Evolutionary conservation across 2,113 vertebrate species (phyloP), one percentile per base, ranked within the genome.

Genomic region (Caranx melampygus): DNA sequence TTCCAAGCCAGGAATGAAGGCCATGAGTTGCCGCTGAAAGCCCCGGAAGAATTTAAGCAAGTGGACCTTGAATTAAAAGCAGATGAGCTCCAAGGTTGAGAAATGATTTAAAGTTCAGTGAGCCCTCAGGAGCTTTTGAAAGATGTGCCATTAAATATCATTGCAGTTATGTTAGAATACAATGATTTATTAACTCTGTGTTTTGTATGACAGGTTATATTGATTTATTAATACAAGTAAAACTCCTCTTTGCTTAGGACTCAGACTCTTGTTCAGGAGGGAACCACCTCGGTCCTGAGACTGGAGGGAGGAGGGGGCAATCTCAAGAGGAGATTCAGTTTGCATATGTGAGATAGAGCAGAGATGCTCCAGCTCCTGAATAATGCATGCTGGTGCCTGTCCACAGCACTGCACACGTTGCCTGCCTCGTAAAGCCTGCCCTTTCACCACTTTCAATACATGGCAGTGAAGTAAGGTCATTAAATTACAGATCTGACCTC

Each of bases 401-500:
- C 82, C 74, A 78, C 59, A 47, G 72, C 33, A 61, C 52, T 57
- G 76, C 63, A 65, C 72, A 81, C 52, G 61, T 68, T 77, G 61
- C 75, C 73, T 79, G 54, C 61, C 37, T 35, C 74, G 75, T 61
- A 83, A 87, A 87, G 86, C 73, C 7, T 73, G 74, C 70, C 72
- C 86, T 86, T 82, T 89, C 63, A 79, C 84, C 82, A 75, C 26
- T 26, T 26, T 26, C 26, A 86, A 88, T 85, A 88, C 61, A 45
- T 16, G 67, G 47, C 64, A 74, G 44, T 74, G 72, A 76, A 84
- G 72, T 72, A 37, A 47, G 42, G 64, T 57, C 52, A 75, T 78
- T 69, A 79, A 73, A 85, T 88, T 86, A 91, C 57, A 79, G 57
- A 81, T 87, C 54, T 80, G 78, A 91, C 88, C 90, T 88, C 66